A percentile compares a stretch with the other conserved stretches of the same genome.
These are phyloP conservation scores for Sebastiscus albofasciatus DNA, from an alignment of 2,797 vertebrate genomes.

Conservation along the genomic window DNA sequence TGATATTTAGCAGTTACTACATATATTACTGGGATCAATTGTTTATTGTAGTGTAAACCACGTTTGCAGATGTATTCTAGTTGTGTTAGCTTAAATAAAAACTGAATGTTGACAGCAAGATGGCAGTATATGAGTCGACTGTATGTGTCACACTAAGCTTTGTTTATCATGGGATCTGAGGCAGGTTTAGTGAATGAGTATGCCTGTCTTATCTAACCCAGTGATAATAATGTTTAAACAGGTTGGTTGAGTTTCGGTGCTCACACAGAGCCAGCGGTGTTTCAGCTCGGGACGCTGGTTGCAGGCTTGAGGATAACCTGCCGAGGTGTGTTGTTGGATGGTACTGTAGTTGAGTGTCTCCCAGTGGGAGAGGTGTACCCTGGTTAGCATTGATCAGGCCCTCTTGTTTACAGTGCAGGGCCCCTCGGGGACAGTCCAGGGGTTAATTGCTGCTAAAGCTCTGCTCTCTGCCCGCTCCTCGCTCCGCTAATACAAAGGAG, in stretches of 20 bases:
- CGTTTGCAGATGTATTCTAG: not conserved
- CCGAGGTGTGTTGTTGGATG: not conserved
- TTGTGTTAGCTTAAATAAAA: not conserved
- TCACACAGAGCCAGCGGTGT: not conserved
- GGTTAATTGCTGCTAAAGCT: conserved; percentile 94
- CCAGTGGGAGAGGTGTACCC: conserved; percentile 50
- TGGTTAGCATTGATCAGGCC: conserved; percentile 85
- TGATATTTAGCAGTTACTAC: not conserved
- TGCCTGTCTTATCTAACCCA: not conserved
- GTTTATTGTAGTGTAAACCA: not conserved
- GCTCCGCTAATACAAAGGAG: conserved; percentile 88
- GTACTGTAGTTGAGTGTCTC: not conserved
- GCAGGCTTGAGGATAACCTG: not conserved
- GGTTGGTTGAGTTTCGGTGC: not conserved
- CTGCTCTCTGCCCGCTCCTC: conserved; percentile 87
- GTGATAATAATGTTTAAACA: not conserved
- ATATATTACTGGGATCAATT: not conserved
- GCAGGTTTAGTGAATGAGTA: not conserved
- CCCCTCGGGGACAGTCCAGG: conserved; percentile 86
- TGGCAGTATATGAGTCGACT: not conserved
- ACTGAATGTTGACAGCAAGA: not conserved
- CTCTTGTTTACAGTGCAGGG: conserved; percentile 90
- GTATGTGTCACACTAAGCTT: not conserved
- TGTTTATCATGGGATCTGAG: not conserved
- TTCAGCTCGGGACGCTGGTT: not conserved